These are phyloP conservation scores for Hyppa rectilinea DNA, from an alignment of 2,888 invertebrate genomes.

Conservation along the genomic window DNA sequence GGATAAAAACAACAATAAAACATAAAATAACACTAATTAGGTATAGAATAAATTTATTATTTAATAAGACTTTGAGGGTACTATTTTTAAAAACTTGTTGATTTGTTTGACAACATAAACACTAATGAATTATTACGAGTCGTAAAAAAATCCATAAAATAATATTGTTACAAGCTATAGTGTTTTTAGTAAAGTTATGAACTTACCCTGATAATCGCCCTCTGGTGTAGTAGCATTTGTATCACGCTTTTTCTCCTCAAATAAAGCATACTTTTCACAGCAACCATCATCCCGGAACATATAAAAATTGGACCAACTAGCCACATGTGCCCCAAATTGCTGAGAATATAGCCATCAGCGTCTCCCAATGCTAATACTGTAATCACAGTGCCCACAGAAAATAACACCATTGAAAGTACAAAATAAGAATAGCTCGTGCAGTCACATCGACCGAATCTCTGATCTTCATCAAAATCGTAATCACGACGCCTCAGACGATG, in stretches of 20 bases:
- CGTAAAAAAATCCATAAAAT: conserved; percentile 27
- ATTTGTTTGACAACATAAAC: conserved; percentile 51
- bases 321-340: conserved; percentile 93
- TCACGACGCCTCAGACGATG: conserved; percentile 91
- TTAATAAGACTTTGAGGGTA: too few relatives aligned
- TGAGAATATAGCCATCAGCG: conserved; percentile 91
- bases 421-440: conserved; percentile 93
- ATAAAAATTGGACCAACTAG: conserved; percentile 92
- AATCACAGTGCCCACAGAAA: conserved; percentile 92
- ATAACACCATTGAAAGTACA: conserved; percentile 91
- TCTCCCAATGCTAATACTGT: conserved; percentile 92
- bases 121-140: conserved; percentile 18
- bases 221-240: conserved; percentile 92
- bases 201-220: conserved; percentile 91
- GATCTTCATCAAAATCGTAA: conserved; percentile 91
- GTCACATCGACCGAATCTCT: conserved; percentile 92
- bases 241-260: conserved; percentile 92
- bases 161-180: neutral
- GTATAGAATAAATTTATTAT: too few relatives aligned
- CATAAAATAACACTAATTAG: neutral
- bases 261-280: conserved; percentile 92
- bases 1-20: neutral
- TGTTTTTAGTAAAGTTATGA: neutral
- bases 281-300: conserved; percentile 93
- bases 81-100: conserved; percentile 25